Percentiles rank a stretch among this genome's conserved stretches.
Evolutionary conservation across 2,888 invertebrate genomes (phyloP).

Genomic region (Chirona hameri): DNA sequence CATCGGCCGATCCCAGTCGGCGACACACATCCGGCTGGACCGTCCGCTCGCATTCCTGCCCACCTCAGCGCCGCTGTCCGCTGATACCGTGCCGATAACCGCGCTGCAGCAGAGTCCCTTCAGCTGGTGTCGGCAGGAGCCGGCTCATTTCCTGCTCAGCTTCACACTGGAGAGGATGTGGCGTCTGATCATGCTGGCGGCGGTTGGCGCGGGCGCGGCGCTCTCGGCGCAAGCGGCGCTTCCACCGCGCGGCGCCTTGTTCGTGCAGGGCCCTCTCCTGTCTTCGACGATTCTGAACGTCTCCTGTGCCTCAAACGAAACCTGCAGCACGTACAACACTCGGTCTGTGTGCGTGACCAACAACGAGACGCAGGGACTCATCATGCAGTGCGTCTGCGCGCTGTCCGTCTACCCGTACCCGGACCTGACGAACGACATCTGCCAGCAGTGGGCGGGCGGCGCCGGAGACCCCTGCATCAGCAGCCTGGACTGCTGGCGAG

Average conservation of each 20-base stretch:
- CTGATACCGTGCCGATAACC: no score
- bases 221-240: not conserved
- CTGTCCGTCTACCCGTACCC: not conserved
- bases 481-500: not conserved
- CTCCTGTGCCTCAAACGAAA: not conserved
- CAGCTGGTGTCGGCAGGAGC: no score
- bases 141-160: no score
- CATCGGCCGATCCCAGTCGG: no score
- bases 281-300: not conserved
- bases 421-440: not conserved
- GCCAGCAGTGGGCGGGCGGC: not conserved
- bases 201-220: not conserved
- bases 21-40: no score
- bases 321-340: not conserved
- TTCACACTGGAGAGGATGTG: not conserved
- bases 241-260: not conserved
- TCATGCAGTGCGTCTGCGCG: not conserved
- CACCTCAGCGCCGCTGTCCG: no score
- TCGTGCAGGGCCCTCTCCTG: not conserved
- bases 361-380: not conserved
- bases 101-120: no score
- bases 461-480: slow-evolving; percentile 1
- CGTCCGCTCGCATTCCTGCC: no score
- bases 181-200: not conserved
- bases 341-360: not conserved